phyloP scores from a whole-genome alignment of 1,140 invertebrate genomes.

The Euglossa dilemma region DNA sequence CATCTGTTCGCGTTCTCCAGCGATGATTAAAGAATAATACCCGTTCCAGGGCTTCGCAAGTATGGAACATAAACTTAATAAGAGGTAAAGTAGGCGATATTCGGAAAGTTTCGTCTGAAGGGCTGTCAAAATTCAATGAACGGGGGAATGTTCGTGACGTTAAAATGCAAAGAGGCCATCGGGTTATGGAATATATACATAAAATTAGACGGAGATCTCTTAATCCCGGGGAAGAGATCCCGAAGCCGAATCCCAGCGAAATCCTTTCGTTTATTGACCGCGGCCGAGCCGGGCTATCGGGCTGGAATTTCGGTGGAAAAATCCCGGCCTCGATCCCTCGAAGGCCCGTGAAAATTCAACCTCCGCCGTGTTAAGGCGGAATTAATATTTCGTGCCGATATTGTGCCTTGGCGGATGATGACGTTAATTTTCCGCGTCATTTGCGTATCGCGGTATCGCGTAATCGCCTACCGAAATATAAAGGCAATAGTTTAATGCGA shows the following conservation, averaged over 20 bases:
- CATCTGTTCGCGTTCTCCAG: too few relatives aligned
- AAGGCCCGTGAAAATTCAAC: background rate
- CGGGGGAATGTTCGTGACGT: conserved; percentile 1
- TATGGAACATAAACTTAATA: background rate
- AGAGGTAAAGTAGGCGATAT: background rate
- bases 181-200: conserved; percentile 48
- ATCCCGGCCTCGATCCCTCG: background rate
- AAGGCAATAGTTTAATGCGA: too few relatives aligned
- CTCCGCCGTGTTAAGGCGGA: too few relatives aligned
- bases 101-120: background rate
- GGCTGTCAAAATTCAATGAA: conserved; percentile 39
- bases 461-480: background rate
- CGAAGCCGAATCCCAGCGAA: background rate
- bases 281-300: background rate
- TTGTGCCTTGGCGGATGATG: background rate
- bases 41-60: too few relatives aligned
- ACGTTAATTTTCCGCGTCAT: background rate
- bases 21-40: background rate
- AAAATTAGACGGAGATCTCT: conserved; percentile 38
- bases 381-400: conserved; percentile 4
- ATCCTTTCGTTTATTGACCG: conserved; percentile 30
- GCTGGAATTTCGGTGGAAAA: background rate
- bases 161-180: conserved; percentile 33
- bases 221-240: conserved; percentile 13
- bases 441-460: background rate